These are phyloP conservation scores for Calameuta idolon DNA, from an alignment of 2,888 invertebrate species.

Conservation along the genomic window DNA sequence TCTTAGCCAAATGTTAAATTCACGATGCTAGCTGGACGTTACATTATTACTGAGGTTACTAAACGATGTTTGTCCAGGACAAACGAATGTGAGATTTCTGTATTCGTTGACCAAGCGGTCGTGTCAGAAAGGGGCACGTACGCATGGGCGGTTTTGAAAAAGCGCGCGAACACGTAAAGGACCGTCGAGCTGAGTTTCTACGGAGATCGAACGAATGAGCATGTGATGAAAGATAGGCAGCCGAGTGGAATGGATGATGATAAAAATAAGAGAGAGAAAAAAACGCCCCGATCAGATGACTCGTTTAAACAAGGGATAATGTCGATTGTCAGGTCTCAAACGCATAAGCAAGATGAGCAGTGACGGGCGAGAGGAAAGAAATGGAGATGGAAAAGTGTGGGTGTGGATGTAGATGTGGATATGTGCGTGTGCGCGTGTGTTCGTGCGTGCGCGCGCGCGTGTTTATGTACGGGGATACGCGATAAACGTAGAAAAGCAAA, in stretches of 20 bases:
- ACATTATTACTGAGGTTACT: neutral
- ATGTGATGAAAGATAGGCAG: neutral
- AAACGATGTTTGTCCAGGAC: neutral
- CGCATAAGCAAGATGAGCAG: neutral
- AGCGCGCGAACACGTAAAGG: conserved; percentile 1
- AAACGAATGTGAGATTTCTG: neutral
- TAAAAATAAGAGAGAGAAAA: neutral
- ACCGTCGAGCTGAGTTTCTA: neutral
- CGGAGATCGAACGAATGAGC: neutral
- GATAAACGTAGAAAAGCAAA: neutral
- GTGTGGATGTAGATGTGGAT: no score
- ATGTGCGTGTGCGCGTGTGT: no score
- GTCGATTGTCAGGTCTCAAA: neutral
- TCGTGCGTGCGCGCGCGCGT: neutral
- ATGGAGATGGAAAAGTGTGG: no score
- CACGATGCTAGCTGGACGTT: neutral
- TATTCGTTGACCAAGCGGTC: no score
- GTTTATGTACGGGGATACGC: neutral
- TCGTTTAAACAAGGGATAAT: neutral
- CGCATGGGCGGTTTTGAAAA: neutral
- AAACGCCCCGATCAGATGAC: neutral
- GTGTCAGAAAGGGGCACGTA: neutral
- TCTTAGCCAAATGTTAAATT: neutral
- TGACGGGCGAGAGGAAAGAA: neutral
- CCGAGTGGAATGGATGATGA: neutral